Base-by-base conservation (phyloP, 2,888 invertebrate genomes). In the Phaedon cochleariae region DNA sequence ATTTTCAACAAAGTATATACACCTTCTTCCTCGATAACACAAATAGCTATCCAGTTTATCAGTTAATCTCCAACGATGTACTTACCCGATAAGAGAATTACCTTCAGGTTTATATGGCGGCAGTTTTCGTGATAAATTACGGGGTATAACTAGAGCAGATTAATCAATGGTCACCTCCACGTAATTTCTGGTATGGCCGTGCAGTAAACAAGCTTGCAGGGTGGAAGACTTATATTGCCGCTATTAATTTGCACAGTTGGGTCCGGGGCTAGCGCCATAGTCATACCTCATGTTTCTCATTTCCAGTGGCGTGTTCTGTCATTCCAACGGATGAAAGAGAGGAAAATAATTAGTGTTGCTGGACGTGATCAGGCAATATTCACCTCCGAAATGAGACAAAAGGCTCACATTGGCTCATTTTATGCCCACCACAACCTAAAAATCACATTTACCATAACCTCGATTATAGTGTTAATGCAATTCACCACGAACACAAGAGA, bases 171-270 rank as follows among this genome's bases (percentile, higher is more conserved):
- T 78, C 79, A 79, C 79, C 77, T 79, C 75, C 75, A 65, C 74
- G 79, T 76, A 78, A 79, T 79, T 79, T 76, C 78, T 76, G 78
- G 74, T 73, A 74, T 72, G 76, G 77, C 73, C 73, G 73, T 70
- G 74, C 77, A 76, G 76, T 78, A 81, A 81, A 81, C 80, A 79
- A 81, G 80, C 79, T 78, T 77, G 79, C 73, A 75, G 74, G 75
- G 78, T 75, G n/a, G 80, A 78, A 77, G 80, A 82, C 82, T 82
- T 83, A 82, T 83, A 83, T 83, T 82, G 80, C 83, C 75, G 83
- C 83, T 82, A 83, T 83, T 83, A 83, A 83, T 83, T 83, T 82
- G 76, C 71, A 72, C 68, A 67, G 71, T 73, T 69, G 71, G 70
- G 65, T 65, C 61, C 61, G 72, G 62, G 72, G 60, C 55, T 64